Evolutionary conservation across 2,888 invertebrate genomes (phyloP).

Genomic region (Aethes cnicana): DNA sequence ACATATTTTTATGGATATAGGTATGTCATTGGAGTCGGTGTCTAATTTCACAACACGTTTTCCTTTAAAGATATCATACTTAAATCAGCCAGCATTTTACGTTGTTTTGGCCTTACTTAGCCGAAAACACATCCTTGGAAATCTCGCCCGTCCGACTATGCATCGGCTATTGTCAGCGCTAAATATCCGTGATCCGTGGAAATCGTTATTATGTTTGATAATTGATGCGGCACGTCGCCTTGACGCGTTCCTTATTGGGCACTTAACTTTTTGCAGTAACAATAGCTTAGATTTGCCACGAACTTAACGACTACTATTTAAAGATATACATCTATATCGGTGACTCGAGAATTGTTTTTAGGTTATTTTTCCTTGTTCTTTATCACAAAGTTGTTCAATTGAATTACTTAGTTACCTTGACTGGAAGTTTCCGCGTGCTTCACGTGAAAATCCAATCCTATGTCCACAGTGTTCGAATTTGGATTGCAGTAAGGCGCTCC

Average conservation of each 20-base stretch:
- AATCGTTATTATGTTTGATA: constrained; percentile 60
- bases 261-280: constrained; percentile 43
- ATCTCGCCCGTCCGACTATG: constrained; percentile 35
- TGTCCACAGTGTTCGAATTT: too few species aligned
- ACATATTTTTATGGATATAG: too few species aligned
- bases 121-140: constrained; percentile 54
- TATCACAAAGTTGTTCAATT: too few species aligned
- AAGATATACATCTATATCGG: constrained; percentile 4
- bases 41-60: constrained; percentile 16
- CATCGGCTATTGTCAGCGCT: constrained; percentile 51
- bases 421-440: too few species aligned
- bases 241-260: constrained; percentile 52
- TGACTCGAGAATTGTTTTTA: too few species aligned
- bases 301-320: constrained; percentile 27
- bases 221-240: constrained; percentile 60
- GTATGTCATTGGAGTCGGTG: constrained; percentile 8
- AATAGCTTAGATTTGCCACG: constrained; percentile 39
- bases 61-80: constrained; percentile 18
- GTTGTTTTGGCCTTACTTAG: constrained; percentile 55
- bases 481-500: too few species aligned
- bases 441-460: too few species aligned
- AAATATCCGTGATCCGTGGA: constrained; percentile 68
- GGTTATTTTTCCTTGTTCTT: too few species aligned
- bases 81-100: constrained; percentile 20
- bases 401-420: too few species aligned